phyloP scores from a whole-genome alignment of 2,888 invertebrate genomes.

The Aleiodes leptofemur region DNA sequence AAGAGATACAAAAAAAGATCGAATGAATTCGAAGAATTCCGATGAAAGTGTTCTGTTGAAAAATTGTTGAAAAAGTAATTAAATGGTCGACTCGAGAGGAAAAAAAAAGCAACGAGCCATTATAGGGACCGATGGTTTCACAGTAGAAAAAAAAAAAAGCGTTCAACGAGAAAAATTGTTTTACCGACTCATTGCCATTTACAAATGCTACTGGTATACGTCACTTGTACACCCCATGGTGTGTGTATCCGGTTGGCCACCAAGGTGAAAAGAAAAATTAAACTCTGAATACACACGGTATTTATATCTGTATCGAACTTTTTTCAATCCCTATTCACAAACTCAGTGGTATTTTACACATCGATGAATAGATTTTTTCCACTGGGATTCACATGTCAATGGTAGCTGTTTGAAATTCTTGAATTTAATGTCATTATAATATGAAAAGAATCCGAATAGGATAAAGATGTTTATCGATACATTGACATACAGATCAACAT shows the following conservation, averaged over 20 bases:
- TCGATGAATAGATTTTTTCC: too few species aligned
- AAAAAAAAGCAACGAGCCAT: neutral
- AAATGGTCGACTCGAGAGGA: slow-evolving; percentile 46
- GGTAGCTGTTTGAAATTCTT: too few species aligned
- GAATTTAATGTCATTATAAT: too few species aligned
- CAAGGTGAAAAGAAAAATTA: slow-evolving; percentile 16
- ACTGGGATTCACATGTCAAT: too few species aligned
- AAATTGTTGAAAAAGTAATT: slow-evolving; percentile 57
- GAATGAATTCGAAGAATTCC: slow-evolving; percentile 33
- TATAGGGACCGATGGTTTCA: slow-evolving; percentile 7
- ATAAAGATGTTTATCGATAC: too few species aligned
- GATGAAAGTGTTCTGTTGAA: slow-evolving; percentile 33
- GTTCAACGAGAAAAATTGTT: slow-evolving; percentile 35
- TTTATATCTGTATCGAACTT: neutral
- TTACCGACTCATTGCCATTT: slow-evolving; percentile 36
- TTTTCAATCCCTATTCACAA: neutral
- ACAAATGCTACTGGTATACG: slow-evolving; percentile 21
- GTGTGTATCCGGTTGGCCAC: slow-evolving; percentile 16
- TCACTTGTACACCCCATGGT: slow-evolving; percentile 12
- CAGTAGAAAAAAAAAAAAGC: slow-evolving; percentile 7
- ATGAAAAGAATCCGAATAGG: too few species aligned
- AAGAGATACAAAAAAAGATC: neutral
- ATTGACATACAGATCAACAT: too few species aligned
- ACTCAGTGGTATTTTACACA: too few species aligned
- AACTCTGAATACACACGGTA: neutral